Conservation (phyloP, 1,140 invertebrate genomes). For the Zaprionus capensis region DNA sequence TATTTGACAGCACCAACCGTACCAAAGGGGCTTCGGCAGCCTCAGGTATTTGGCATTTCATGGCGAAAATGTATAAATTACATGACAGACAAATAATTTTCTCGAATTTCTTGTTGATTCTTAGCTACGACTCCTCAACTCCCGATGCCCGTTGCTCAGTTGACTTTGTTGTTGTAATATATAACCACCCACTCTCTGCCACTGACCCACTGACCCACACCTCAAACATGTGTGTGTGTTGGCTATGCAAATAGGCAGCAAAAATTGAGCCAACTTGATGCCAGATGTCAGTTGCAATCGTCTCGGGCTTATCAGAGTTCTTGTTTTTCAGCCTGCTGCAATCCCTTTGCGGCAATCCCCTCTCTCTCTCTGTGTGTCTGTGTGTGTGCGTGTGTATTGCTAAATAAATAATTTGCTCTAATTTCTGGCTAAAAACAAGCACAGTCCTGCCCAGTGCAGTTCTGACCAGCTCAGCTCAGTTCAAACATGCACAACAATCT, state of each 20-base stretch:
- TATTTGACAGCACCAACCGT: constrained; percentile 20
- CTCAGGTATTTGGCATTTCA: constrained; percentile 31
- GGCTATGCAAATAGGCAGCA: constrained; percentile 40
- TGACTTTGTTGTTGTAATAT: constrained; percentile 6
- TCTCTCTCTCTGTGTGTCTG: neutral
- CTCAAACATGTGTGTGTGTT: neutral
- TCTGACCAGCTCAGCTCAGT: no score
- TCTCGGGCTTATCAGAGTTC: constrained; percentile 19
- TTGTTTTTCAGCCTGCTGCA: constrained; percentile 4
- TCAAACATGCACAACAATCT: constrained; percentile 5
- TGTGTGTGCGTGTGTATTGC: constrained; percentile 12
- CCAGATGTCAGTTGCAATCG: constrained; percentile 42
- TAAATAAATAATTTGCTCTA: constrained; percentile 44
- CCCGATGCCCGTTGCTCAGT: no score
- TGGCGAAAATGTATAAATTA: constrained; percentile 32
- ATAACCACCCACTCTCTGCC: neutral
- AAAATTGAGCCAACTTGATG: constrained; percentile 37
- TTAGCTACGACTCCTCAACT: neutral
- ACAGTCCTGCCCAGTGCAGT: neutral
- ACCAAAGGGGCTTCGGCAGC: neutral
- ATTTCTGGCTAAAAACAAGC: constrained; percentile 33
- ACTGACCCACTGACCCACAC: neutral
- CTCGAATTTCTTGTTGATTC: constrained; percentile 32
- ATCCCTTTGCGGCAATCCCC: neutral
- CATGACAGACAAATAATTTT: constrained; percentile 39